Base-by-base conservation (phyloP, 2,797 vertebrate species). In the Aythya fuligula region DNA sequence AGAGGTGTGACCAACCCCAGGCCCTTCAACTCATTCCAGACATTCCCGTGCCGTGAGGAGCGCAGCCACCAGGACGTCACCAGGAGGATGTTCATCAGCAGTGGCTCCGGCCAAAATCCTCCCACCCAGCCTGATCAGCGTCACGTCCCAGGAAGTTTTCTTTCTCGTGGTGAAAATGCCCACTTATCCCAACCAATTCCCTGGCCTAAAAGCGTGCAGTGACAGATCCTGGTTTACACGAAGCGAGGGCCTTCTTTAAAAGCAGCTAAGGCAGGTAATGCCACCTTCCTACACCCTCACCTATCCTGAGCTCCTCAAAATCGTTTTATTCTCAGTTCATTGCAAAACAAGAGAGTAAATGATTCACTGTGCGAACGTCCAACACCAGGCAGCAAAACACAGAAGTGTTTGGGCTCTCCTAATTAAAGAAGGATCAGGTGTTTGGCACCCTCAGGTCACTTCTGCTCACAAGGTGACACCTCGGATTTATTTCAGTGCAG, bases 121-220 rank as follows among this genome's bases (percentile, higher is more conserved):
- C 36, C 7, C 4, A 0, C 38, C 60, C 74, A 18, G 4, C 36
- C 36, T 25, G 49, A 10, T 28, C 24, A 20, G 45, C n/a, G 38
- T 53, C 30, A 11, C 6, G 6, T 32, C 24, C 61, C 58, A 36
- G 25, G 2, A 14, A 39, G 16, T 11, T 30, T 32, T 30, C 30
- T 32, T n/a, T 12, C 54, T 32, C 4, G 30, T 20, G 30, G 54
- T 56, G 18, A 32, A n/a, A n/a, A 56, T n/a, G 30, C 54, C 18
- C 54, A 19, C 54, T 19, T 19, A 15, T 16, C 47, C 47, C 24
- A 49, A 25, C 47, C 13, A 49, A 13, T 32, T 73, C 39, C 16
- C 65, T 4, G 4, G 6, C 16, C 25, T n/a, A 19, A 60, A 53
- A 19, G 1, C 15, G 2, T 0, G 0, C 18, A 38, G 15, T 0